These are phyloP conservation scores for Agelastica alni DNA, from an alignment of 2,888 invertebrate genomes.

Conservation along the genomic window DNA sequence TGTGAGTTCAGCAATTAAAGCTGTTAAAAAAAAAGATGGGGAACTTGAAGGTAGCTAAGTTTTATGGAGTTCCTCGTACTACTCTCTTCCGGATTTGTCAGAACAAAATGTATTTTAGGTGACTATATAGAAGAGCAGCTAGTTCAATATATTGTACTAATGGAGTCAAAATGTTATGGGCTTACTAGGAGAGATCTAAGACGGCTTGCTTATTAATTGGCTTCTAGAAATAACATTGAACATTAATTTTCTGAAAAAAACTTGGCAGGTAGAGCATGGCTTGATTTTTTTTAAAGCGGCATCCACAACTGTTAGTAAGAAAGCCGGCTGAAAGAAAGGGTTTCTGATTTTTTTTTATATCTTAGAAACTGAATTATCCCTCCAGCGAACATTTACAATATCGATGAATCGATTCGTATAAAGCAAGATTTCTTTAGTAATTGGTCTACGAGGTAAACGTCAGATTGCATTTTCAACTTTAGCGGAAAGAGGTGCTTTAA, in stretches of 20 bases:
- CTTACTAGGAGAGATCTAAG: background rate
- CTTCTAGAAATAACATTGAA: background rate
- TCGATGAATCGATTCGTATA: background rate
- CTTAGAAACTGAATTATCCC: background rate
- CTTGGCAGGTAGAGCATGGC: no score
- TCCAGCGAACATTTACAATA: background rate
- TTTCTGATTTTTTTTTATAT: background rate
- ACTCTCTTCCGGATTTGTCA: background rate
- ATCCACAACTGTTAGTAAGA: background rate
- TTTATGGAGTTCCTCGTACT: background rate
- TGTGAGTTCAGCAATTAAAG: background rate
- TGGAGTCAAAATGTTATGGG: background rate
- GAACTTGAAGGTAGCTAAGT: background rate
- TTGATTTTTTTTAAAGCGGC: background rate
- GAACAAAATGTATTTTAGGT: background rate
- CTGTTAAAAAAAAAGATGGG: background rate
- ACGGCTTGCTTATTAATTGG: background rate
- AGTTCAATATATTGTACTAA: background rate
- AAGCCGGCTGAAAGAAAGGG: background rate
- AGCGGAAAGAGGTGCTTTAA: background rate
- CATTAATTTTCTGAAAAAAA: no score
- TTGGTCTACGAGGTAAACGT: background rate
- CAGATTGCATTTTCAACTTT: background rate
- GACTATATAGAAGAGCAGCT: background rate
- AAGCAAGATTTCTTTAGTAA: background rate